Evolutionary conservation across 2,113 vertebrate species (phyloP).

Genomic region (Pelobates fuscus): DNA sequence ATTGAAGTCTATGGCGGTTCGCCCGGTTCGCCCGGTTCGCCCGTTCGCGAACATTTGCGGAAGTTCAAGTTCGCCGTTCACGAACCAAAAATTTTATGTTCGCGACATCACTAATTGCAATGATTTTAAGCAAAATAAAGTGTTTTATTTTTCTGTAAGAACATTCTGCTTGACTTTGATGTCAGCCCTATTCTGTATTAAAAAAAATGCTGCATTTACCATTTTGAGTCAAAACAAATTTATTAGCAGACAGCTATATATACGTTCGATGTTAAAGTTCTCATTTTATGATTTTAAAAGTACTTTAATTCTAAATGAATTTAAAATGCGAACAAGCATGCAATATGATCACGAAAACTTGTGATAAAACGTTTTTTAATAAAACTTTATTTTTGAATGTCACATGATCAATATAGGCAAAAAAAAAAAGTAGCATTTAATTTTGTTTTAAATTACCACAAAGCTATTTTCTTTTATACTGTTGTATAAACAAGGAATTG

Average conservation of each 20-base stretch:
- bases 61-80: too few relatives aligned
- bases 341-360: neutral
- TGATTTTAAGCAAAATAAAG: neutral
- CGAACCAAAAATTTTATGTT: too few relatives aligned
- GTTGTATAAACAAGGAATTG: slow-evolving; percentile 84
- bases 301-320: slow-evolving; percentile 7
- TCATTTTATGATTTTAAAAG: neutral
- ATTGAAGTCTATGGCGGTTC: too few relatives aligned
- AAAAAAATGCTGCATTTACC: neutral
- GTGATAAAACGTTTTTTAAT: neutral
- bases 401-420: slow-evolving; percentile 73
- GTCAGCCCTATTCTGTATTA: neutral
- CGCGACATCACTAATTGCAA: too few relatives aligned
- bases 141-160: neutral
- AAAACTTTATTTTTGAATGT: slow-evolving; percentile 55
- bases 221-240: neutral
- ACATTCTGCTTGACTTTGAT: neutral
- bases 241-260: neutral
- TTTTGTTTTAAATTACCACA: slow-evolving; percentile 73
- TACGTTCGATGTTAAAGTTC: neutral
- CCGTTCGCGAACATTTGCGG: too few relatives aligned
- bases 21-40: too few relatives aligned
- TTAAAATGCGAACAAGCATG: slow-evolving; percentile 16
- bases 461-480: slow-evolving; percentile 78
- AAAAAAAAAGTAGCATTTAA: slow-evolving; percentile 71